These are phyloP conservation scores for Platyscapa corneri DNA, from an alignment of 1,140 invertebrate genomes.

Conservation along the genomic window DNA sequence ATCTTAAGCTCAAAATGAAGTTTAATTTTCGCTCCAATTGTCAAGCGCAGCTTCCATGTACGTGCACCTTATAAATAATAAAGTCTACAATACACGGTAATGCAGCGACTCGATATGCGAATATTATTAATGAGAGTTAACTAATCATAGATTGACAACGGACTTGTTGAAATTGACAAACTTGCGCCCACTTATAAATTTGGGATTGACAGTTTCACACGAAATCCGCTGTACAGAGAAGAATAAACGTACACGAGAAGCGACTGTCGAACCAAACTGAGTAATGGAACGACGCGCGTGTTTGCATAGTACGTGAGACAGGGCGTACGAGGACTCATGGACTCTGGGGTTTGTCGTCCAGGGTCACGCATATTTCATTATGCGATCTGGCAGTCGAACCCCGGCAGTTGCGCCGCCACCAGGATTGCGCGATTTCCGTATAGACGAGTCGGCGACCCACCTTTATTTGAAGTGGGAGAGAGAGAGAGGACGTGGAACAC, in stretches of 20 bases:
- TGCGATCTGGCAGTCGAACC: constrained; percentile 64
- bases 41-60: too few relatives aligned
- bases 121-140: too few relatives aligned
- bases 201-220: neutral
- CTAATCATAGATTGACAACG: neutral
- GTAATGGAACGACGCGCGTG: constrained; percentile 58
- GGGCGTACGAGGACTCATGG: constrained; percentile 29
- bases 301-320: neutral
- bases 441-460: constrained; percentile 28
- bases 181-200: neutral
- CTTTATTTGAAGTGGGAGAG: constrained; percentile 1
- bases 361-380: constrained; percentile 72
- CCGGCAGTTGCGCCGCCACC: constrained; percentile 15
- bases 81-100: too few relatives aligned
- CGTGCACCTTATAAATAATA: too few relatives aligned
- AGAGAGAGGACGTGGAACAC: neutral
- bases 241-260: neutral
- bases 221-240: neutral
- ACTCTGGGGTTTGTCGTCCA: constrained; percentile 65
- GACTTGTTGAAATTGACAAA: neutral
- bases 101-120: too few relatives aligned
- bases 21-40: too few relatives aligned
- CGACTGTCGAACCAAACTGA: constrained; percentile 60
- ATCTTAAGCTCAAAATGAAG: too few relatives aligned
- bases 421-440: neutral